Percentiles rank a stretch among this genome's conserved stretches.
Conservation (phyloP, 1,140 invertebrate genomes). For the Trachelipus rathkii region DNA sequence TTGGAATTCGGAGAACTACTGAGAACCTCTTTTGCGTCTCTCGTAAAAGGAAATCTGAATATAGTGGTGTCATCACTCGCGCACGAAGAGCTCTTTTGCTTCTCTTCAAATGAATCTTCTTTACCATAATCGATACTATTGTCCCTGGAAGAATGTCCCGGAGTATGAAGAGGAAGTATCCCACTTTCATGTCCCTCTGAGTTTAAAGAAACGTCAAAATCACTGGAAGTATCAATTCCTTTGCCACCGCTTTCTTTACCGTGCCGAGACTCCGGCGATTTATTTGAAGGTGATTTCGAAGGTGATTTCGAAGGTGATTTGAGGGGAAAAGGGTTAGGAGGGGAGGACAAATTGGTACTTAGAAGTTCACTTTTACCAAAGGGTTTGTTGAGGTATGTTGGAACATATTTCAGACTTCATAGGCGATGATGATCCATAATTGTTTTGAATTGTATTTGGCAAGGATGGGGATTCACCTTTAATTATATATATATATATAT, state of each 20-base stretch:
- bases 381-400: neutral
- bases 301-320: neutral
- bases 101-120: neutral
- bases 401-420: too few species aligned
- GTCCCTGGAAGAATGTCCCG: neutral
- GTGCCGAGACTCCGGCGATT: neutral
- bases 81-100: neutral
- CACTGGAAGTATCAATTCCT: neutral
- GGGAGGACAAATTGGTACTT: neutral
- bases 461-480: too few species aligned
- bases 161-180: neutral
- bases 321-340: neutral
- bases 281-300: neutral
- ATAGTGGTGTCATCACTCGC: neutral
- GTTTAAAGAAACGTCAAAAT: neutral
- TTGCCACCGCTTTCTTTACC: neutral
- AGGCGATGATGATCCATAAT: too few species aligned
- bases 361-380: neutral
- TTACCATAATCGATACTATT: neutral
- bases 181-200: neutral
- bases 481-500: too few species aligned
- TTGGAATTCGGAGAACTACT: neutral
- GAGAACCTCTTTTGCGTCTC: neutral
- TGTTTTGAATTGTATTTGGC: too few species aligned
- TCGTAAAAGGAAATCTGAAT: neutral